Evolutionary conservation across 1,140 invertebrate genomes (phyloP), one percentile per base, ranked within the genome.

Genomic region (Dendroctonus valens): DNA sequence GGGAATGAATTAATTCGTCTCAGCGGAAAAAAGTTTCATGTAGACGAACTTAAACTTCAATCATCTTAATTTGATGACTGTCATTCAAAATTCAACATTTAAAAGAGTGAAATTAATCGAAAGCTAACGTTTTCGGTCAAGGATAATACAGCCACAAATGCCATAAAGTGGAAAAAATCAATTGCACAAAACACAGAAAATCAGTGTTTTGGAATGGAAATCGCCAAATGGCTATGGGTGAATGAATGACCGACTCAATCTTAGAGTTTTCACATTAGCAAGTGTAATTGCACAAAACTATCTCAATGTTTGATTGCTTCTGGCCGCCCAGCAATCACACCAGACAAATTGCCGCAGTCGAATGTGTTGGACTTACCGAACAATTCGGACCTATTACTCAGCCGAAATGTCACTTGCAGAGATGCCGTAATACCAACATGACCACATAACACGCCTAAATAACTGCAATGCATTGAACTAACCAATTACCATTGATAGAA

Each of bases 261-360:
- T 58, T 58, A 41, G 55, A 44, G 55, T 58, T 44, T 44, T 54
- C 50, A 8, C 39, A 50, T 61, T 61, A 40, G 46, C 59, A 61
- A 61, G 26, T 61, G 38, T 61, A 61, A 61, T 50, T 52, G 26
- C 59, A n/a, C 26, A 15, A 61, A 61, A 14, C 59, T 61, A 50
- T 61, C 42, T 61, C 48, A 41, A 7, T 61, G 46, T 51, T 61
- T 61, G 59, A 61, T 61, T 61, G 48, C 59, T 61, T 61, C 48
- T 51, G 59, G 52, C 37, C 57, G 42, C 59, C 42, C 42, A 9
- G 39, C 46, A 51, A 51, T 61, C 59, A 41, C 48, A 50, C 46
- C 48, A 38, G 44, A 59, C 14, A 49, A 49, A 49, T 59, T 12
- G 11, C 39, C 26, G 14, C 14, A 9, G 26, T 38, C 15, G 26